Evolutionary conservation across 2,113 vertebrate species (phyloP).

Genomic region (Chaenogobius annularis): DNA sequence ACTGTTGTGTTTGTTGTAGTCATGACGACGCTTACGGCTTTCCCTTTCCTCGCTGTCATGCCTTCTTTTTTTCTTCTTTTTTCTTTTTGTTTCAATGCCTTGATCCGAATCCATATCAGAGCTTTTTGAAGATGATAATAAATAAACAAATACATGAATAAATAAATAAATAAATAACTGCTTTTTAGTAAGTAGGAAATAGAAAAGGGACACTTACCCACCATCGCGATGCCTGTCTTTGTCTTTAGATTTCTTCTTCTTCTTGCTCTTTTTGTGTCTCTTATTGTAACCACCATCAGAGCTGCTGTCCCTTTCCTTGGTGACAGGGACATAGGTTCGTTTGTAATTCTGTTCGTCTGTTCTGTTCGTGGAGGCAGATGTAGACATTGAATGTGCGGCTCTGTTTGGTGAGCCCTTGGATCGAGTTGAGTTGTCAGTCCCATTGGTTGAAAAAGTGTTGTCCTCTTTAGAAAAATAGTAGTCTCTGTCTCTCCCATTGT

Average conservation of each 20-base stretch:
- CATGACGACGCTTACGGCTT: conserved; percentile 54
- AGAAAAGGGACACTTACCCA: conserved; percentile 71
- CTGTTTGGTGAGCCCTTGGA: conserved; percentile 44
- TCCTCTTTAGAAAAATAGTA: conserved; percentile 31
- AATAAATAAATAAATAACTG: conserved; percentile 1
- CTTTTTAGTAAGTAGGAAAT: background rate
- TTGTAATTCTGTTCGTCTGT: conserved; percentile 50
- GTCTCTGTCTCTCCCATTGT: conserved; percentile 37
- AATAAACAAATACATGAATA: background rate
- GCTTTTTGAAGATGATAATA: conserved; percentile 55
- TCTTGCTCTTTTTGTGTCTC: conserved; percentile 90
- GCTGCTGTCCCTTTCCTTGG: conserved; percentile 41
- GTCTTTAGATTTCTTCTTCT: conserved; percentile 91
- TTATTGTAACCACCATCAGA: conserved; percentile 69
- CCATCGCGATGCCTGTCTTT: conserved; percentile 80
- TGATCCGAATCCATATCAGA: conserved; percentile 75
- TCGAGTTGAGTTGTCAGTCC: conserved; percentile 53
- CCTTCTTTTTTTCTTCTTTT: conserved; percentile 85
- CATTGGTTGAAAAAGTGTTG: conserved; percentile 16
- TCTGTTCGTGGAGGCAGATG: background rate
- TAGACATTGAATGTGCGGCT: conserved; percentile 12
- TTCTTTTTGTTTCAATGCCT: conserved; percentile 77
- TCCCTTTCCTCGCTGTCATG: conserved; percentile 57
- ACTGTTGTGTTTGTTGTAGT: conserved; percentile 33
- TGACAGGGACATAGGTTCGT: conserved; percentile 37